Conservation (phyloP, 2,113 vertebrate genomes). For the Andinoacara biseriatus region DNA sequence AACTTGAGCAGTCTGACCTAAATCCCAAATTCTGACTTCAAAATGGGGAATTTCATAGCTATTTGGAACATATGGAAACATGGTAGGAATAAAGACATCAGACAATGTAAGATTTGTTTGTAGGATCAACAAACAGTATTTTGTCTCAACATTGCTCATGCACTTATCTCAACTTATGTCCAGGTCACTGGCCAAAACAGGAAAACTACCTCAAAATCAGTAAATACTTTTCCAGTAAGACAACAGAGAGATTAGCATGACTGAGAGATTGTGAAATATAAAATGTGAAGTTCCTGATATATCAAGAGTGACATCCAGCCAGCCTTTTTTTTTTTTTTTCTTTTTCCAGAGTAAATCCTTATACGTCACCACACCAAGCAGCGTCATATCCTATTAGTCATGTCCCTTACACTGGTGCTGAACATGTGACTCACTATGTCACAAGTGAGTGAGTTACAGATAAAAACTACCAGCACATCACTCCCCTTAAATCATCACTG, state of each 20-base stretch:
- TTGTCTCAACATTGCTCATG: not conserved
- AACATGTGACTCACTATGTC: conserved; percentile 16
- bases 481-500: not conserved
- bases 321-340: not conserved
- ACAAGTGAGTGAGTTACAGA: conserved; percentile 10
- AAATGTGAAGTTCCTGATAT: not conserved
- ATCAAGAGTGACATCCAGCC: not conserved
- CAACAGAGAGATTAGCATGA: not conserved
- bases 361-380: not conserved
- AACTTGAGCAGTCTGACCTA: not conserved
- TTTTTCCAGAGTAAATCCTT: not conserved
- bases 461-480: not conserved
- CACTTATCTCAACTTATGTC: not conserved
- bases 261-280: not conserved
- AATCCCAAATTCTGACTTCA: not conserved
- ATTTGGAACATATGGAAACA: not conserved
- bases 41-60: not conserved
- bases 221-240: not conserved
- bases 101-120: not conserved
- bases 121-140: not conserved
- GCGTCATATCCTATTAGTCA: conserved; percentile 25
- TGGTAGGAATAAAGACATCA: not conserved
- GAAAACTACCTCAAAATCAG: not conserved
- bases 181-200: not conserved
- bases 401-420: not conserved